Evolutionary conservation across 2,113 vertebrate species (phyloP).

Genomic region (Protobothrops mucrosquamatus): DNA sequence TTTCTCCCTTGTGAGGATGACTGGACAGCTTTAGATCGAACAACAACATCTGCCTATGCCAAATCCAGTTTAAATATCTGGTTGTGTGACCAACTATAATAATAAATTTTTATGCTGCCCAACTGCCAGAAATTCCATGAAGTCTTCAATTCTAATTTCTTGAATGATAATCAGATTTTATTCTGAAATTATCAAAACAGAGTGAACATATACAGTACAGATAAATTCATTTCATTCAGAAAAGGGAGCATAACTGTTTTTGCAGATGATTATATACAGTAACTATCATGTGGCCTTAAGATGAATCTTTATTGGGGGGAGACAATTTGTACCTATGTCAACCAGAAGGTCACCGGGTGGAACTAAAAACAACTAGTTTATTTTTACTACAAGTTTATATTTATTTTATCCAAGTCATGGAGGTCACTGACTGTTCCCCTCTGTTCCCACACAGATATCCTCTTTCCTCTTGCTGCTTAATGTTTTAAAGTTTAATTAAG

Average conservation of each 20-base stretch:
- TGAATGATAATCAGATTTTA: not conserved
- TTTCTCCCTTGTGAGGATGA: not conserved
- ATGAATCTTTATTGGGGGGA: not conserved
- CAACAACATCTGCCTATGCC: not conserved
- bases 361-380: constrained; percentile 48
- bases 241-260: not conserved
- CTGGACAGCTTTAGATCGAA: not conserved
- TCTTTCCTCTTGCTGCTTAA: constrained; percentile 59
- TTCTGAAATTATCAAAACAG: not conserved
- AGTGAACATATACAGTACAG: not conserved
- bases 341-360: constrained; percentile 33
- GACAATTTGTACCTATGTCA: constrained; percentile 24
- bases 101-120: not conserved
- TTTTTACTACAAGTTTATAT: constrained; percentile 56
- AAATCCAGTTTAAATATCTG: not conserved
- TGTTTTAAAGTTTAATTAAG: constrained; percentile 67
- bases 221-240: not conserved
- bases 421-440: constrained; percentile 40
- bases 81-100: not conserved
- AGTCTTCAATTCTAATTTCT: not conserved
- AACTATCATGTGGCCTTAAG: not conserved
- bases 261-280: not conserved
- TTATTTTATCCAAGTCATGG: constrained; percentile 57
- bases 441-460: constrained; percentile 45
- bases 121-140: not conserved